Evolutionary conservation across 2,113 vertebrate species (phyloP), one percentile per base, ranked within the genome.

Genomic region (Perccottus glenii): DNA sequence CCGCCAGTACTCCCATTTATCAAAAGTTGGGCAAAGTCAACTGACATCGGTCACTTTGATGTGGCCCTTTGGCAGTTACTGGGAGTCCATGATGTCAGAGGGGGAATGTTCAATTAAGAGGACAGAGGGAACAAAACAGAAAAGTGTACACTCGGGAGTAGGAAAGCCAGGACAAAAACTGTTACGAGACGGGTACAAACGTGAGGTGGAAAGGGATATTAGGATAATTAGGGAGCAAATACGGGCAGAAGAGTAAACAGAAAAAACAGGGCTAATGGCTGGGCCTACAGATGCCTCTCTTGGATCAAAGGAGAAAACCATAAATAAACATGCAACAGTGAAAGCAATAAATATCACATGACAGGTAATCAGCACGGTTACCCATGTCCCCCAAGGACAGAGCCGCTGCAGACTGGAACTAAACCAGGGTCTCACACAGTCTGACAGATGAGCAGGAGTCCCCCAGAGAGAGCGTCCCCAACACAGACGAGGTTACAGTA

Each of bases 261-360:
- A 68, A 64, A n/a, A 70, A 77, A 71, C 15, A 11, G 44, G 55
- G 75, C 57, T 82, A 75, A 82, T 85, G 71, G 70, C 38, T 27
- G 32, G 71, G 63, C 49, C 57, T 3, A 52, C 73, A 72, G 61
- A 60, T 77, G 74, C 74, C 19, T 73, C 58, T 6, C 68, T 71
- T 40, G 40, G 57, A 76, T 79, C 52, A 75, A 36, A 6, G 2
- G 56, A 61, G 35, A 19, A 5, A 1, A 53, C 60, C 70, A 82
- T 81, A 87, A 88, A 90, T 82, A 87, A 72, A 84, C 11, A 15
- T 58, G 73, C 70, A 80, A 80, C 69, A 69, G 60, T 71, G 81
- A 80, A 65, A 71, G 56, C 45, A 19, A 87, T 89, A 87, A 87
- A 92, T 90, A 89, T 81, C 80, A 83, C n/a, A 36, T 76, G 85